Evolutionary conservation across 2,797 vertebrate genomes (phyloP), one percentile per base, ranked within the genome.

Genomic region (Choloepus didactylus): DNA sequence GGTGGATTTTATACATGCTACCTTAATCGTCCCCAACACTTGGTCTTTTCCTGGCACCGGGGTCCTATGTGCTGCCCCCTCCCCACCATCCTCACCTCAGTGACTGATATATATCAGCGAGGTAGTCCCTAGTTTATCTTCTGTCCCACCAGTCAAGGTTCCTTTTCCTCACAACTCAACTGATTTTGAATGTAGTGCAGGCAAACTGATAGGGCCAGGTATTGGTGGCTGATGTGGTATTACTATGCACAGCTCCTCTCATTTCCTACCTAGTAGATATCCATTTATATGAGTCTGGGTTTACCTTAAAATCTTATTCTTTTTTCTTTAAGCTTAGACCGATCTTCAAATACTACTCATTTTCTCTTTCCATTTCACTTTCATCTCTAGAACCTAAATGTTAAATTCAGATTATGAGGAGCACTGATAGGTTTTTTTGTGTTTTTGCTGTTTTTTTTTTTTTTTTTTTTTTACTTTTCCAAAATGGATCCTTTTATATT

Each of bases 361-460:
- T 31, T 31, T 60, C 25, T 59, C 1, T 54, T 76, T 72, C 77
- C 29, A 62, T 49, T 46, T 54, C 77, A 46, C 77, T 89, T 82
- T 29, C 21, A 83, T 44, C 9, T 66, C 56, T 90, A 66, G 18
- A 56, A 66, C 29, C 46, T 88, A 88, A 62, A 85, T 91, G n/a
- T 87, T 76, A 82, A 77, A 73, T 82, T 85, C 56, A 89, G n/a
- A 83, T 87, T 29, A 6, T 76, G 81, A 85, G 82, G 15, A 51
- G 3, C 11, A 7, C 9, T 80, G n/a, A 77, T 75, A 12, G 6
- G 5, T 10, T 44, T 44, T 41, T 44, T 44, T 44, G 41, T 44
- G 41, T 44, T 91, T 60, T 35, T 62, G 49, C 81, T 11, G 59
- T 4, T 77, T 77, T 92, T 44, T 44, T 49, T 10, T 77, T 77